These are phyloP conservation scores for Propsilocerus akamusi DNA, from an alignment of 1,140 invertebrate species.

Conservation along the genomic window DNA sequence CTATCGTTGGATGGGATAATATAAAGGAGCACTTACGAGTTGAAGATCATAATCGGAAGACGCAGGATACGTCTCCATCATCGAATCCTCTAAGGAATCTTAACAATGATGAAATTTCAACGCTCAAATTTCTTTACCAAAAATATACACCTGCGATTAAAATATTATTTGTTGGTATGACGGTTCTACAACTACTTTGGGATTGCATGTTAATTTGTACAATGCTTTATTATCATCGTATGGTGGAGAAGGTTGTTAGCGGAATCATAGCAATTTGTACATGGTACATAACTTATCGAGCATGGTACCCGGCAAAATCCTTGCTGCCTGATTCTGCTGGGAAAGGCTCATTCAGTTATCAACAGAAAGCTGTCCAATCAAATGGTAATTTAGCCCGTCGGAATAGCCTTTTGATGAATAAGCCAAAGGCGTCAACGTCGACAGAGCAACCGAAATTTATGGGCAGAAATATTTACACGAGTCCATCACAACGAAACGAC, in stretches of 20 bases:
- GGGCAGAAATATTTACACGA: conserved; percentile 51
- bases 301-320: conserved; percentile 48
- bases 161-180: conserved; percentile 56
- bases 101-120: conserved; percentile 43
- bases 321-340: conserved; percentile 50
- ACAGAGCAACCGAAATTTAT: conserved; percentile 43
- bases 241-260: conserved; percentile 86
- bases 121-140: conserved; percentile 50
- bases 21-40: conserved; percentile 65
- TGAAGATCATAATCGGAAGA: conserved; percentile 50
- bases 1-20: conserved; percentile 76
- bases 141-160: conserved; percentile 69
- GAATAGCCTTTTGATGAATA: conserved; percentile 10
- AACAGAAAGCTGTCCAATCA: conserved; percentile 26
- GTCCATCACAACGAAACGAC: conserved; percentile 8
- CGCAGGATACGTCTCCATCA: conserved; percentile 33
- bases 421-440: conserved; percentile 19
- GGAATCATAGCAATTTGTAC: conserved; percentile 66
- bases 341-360: conserved; percentile 60
- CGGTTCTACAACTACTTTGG: conserved; percentile 68
- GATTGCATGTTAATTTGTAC: conserved; percentile 87
- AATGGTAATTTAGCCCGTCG: conserved; percentile 10
- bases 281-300: conserved; percentile 83
- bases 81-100: conserved; percentile 47
- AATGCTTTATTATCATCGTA: conserved; percentile 84